These are phyloP conservation scores for Lasioglossum leucozonium DNA, from an alignment of 2,888 invertebrate genomes.

Conservation along the genomic window DNA sequence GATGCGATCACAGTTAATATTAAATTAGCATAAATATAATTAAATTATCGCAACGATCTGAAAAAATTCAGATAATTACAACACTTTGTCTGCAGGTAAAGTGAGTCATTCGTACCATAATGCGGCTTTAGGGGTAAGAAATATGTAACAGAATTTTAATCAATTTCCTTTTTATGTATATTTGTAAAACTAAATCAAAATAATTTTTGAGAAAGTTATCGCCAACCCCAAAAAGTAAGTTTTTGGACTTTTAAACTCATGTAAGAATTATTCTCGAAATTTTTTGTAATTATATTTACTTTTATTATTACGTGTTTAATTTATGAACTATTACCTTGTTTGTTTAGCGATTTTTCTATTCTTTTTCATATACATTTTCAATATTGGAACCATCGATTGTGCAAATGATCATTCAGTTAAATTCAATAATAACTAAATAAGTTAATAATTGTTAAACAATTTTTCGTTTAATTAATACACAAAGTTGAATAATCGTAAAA, in stretches of 20 bases:
- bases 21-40: too few species aligned
- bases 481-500: not conserved
- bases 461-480: not conserved
- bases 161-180: too few species aligned
- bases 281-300: not conserved
- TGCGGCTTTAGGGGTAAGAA: not conserved
- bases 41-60: too few species aligned
- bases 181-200: too few species aligned
- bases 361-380: too few species aligned
- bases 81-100: not conserved
- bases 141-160: not conserved
- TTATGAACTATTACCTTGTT: not conserved
- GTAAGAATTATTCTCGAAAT: not conserved
- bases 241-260: not conserved
- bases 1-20: too few species aligned
- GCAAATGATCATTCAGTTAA: not conserved
- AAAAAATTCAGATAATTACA: too few species aligned
- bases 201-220: too few species aligned
- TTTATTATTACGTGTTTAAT: not conserved
- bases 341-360: too few species aligned
- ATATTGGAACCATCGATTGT: not conserved
- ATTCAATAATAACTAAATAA: not conserved
- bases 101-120: too few species aligned
- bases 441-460: not conserved
- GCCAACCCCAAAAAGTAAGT: too few species aligned